phyloP scores from a whole-genome alignment of 2,888 invertebrate genomes.

The Tortricodes alternella region DNA sequence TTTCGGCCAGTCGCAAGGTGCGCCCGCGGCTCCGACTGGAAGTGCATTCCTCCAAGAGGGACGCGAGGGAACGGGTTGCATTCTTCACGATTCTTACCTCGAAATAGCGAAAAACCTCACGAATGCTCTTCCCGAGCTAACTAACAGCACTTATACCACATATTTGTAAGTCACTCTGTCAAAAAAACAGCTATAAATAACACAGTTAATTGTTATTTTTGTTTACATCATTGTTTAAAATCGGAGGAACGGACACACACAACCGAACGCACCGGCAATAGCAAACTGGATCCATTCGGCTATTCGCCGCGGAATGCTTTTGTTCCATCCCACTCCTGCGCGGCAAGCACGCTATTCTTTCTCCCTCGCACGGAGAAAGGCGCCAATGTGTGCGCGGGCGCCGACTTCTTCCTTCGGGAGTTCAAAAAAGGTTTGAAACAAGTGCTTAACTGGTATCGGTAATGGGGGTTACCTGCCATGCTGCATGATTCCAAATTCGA shows the following conservation, averaged over 20 bases:
- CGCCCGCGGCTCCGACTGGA: slow-evolving; percentile 63
- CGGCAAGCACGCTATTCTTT: slow-evolving; percentile 37
- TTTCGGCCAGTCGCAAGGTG: slow-evolving; percentile 70
- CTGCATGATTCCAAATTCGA: slow-evolving; percentile 63
- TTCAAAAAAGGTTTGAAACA: slow-evolving; percentile 64
- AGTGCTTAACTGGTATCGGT: slow-evolving; percentile 30
- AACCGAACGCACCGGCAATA: slow-evolving; percentile 63
- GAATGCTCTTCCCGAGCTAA: slow-evolving; percentile 35
- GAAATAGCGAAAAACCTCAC: slow-evolving; percentile 46
- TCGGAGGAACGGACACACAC: slow-evolving; percentile 49
- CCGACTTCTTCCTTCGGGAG: slow-evolving; percentile 77
- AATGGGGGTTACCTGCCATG: slow-evolving; percentile 65
- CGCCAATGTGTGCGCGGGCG: slow-evolving; percentile 77
- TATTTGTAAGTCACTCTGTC: slow-evolving; percentile 55
- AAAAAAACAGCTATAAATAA: slow-evolving; percentile 50
- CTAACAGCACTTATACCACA: slow-evolving; percentile 52
- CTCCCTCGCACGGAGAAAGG: slow-evolving; percentile 71
- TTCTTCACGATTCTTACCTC: slow-evolving; percentile 77
- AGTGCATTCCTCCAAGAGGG: slow-evolving; percentile 77
- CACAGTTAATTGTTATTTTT: slow-evolving; percentile 57
- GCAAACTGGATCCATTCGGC: slow-evolving; percentile 76
- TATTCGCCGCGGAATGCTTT: slow-evolving; percentile 72
- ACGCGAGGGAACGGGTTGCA: slow-evolving; percentile 74
- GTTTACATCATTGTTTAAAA: slow-evolving; percentile 73
- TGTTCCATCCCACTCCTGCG: slow-evolving; percentile 59